Base-by-base conservation (phyloP, 1,140 invertebrate genomes). In the Cherax quadricarinatus region DNA sequence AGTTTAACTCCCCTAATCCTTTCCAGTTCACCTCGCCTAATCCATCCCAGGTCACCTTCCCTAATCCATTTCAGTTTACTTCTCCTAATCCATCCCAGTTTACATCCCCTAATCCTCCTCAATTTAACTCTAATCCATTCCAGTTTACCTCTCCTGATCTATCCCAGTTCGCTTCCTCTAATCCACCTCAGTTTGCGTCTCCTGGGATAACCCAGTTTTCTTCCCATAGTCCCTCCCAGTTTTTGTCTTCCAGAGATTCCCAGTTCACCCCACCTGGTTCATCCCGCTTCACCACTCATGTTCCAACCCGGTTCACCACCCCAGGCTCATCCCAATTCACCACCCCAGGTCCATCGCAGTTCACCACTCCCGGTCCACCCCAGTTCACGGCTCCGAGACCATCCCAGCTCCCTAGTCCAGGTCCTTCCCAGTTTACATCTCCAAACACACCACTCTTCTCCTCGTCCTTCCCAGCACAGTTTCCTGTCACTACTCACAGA, bases 331-430 rank as follows among this genome's bases (percentile, higher is more conserved):
- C 85, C 1, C 53, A 57, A 5, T 57, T 57, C 53, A 57, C 9
- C 53, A 57, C 3, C 14, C 53, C 53, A 9, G 53, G 53, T 57
- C 14, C 53, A 14, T 57, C 53, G 18, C 16, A 48, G 53, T 14
- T 75, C 85, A 53, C n/a, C 84, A 48, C 60, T 9, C 49, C 85
- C 21, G 21, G 57, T 7, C 21, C 81, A 18, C 21, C 48, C 7
- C 24, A n/a, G 49, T 83, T 83, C 81, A 84, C 4, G 4, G n/a
- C 57, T n/a, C 82, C n/a, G n/a, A n/a, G 82, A 16, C 53, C 51
- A 7, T 51, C 73, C 18, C 41, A 51, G 24, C 18, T 86, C 53
- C 78, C 49, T 49, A 57, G 70, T 12, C 51, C 48, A 12, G 51
- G 66, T 49, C 73, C 70, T 3, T 48, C 70, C 16, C 18, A 18